Evolutionary conservation across 2,888 invertebrate species (phyloP), one percentile per base, ranked within the genome.

Genomic region (Cataglyphis cursor): DNA sequence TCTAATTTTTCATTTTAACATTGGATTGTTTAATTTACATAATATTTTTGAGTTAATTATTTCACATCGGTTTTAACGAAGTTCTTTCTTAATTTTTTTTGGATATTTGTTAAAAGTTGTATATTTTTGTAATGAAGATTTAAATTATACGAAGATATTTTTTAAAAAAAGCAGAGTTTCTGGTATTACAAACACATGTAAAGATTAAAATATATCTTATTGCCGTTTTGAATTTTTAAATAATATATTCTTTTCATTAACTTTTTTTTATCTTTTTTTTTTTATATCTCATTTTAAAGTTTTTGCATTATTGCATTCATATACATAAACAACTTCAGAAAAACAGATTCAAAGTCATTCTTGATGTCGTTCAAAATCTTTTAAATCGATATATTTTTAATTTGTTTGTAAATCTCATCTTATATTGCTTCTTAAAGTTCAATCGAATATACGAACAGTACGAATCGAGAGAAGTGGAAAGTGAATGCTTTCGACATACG

Each of bases 401-500:
- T 57, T 59, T 0, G 21, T 10, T 57, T 44, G 12, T 70, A 70
- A 44, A 80, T 15, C 44, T 84, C 15, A n/a, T 59, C 2, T 28
- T 82, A 75, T 68, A 9, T 24, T 21, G 35, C 9, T 15, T 44
- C 15, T 51, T n/a, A 31, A 12, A 74, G 12, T 31, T 35, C 41
- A 54, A 57, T 51, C 59, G 41, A 59, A n/a, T 31, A 15, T 18
- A 59, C 12, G 28, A 21, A 21, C 12, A 54, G 28, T 10, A 38
- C 51, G 18, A 82, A 48, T 61, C 8, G 35, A 76, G 44, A 70
- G 61, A 24, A 80, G 70, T 59, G 70, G 70, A 80, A 80, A 80
- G 78, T 70, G 59, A 70, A 57, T 48, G 68, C 44, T 68, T 78
- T 78, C 68, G 54, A 78, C 68, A 70, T 68, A 68, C 59, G 54